These are phyloP conservation scores for Mungos mungo DNA, from an alignment of 2,113 vertebrate species.

Conservation along the genomic window DNA sequence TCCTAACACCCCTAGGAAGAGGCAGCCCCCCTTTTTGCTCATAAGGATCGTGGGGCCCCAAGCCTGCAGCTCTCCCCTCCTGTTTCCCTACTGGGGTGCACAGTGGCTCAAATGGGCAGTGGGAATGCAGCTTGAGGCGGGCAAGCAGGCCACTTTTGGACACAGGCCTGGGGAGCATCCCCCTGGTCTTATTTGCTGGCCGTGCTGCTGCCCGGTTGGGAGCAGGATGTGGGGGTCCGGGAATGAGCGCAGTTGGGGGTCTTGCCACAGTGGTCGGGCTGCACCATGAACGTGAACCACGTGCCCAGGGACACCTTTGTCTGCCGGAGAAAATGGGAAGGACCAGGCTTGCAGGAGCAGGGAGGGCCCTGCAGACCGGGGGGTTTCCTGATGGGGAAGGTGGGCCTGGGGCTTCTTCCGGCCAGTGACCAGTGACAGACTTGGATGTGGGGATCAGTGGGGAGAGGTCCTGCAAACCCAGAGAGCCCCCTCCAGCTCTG, in stretches of 20 bases:
- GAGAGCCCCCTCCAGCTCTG: background rate
- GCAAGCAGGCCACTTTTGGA: fast-evolving
- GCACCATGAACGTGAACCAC: fast-evolving
- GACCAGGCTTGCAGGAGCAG: background rate
- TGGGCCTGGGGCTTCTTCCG: background rate
- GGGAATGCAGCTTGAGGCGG: fast-evolving
- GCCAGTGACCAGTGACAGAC: background rate
- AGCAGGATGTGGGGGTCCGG: background rate
- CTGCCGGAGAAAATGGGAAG: background rate
- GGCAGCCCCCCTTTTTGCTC: background rate
- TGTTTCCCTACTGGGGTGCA: fast-evolving
- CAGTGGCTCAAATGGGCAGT: fast-evolving
- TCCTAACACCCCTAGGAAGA: background rate
- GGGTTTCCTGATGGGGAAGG: background rate
- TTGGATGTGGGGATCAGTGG: fast-evolving
- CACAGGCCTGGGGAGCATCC: background rate
- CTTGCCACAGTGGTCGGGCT: background rate
- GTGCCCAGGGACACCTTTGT: fast-evolving
- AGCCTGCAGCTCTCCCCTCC: fast-evolving
- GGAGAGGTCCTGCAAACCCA: background rate
- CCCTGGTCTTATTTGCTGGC: fast-evolving
- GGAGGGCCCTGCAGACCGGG: background rate
- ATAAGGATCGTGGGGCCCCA: background rate
- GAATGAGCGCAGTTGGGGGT: background rate
- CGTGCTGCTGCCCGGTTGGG: background rate